Evolutionary conservation across 37 sponge, comb jelly and placozoan species (phyloP).

Genomic region (Dysidea cf. avara): DNA sequence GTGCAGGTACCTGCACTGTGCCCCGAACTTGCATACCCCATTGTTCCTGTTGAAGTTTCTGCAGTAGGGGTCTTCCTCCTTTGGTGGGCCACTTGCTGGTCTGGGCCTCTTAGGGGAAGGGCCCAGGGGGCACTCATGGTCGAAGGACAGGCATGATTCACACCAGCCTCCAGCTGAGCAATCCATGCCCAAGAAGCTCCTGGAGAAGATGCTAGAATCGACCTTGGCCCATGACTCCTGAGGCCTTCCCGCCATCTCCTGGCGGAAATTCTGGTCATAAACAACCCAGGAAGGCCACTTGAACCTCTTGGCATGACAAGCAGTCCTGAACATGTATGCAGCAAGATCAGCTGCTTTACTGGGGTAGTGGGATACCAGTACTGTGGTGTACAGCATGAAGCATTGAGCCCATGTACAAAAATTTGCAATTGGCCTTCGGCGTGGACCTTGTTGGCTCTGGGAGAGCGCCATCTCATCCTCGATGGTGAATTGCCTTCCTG

Average conservation of each 20-base stretch:
- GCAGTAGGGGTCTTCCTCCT: too few relatives aligned
- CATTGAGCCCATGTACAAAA: conserved; percentile 51
- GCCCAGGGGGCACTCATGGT: too few relatives aligned
- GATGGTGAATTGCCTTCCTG: background rate
- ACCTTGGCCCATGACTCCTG: conserved; percentile 10
- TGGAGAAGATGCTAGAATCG: too few relatives aligned
- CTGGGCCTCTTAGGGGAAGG: too few relatives aligned
- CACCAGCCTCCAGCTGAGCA: too few relatives aligned
- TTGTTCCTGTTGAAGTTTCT: conserved; percentile 21
- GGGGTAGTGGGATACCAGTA: conserved; percentile 3
- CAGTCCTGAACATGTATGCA: conserved; percentile 22
- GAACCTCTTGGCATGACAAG: conserved; percentile 20
- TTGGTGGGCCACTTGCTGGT: too few relatives aligned
- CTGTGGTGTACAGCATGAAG: conserved; percentile 17
- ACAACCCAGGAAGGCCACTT: conserved; percentile 30
- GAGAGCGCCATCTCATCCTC: conserved; percentile 36
- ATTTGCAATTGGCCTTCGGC: conserved; percentile 17
- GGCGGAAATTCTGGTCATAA: conserved; percentile 46
- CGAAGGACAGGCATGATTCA: too few relatives aligned
- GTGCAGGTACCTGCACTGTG: conserved; percentile 20
- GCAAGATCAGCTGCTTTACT: background rate
- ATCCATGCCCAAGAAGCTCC: too few relatives aligned
- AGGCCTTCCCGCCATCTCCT: conserved; percentile 19
- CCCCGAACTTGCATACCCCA: too few relatives aligned
- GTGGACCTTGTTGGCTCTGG: conserved; percentile 29